These are phyloP conservation scores for Nemoura dubitans DNA, from an alignment of 2,888 invertebrate genomes.

Conservation along the genomic window DNA sequence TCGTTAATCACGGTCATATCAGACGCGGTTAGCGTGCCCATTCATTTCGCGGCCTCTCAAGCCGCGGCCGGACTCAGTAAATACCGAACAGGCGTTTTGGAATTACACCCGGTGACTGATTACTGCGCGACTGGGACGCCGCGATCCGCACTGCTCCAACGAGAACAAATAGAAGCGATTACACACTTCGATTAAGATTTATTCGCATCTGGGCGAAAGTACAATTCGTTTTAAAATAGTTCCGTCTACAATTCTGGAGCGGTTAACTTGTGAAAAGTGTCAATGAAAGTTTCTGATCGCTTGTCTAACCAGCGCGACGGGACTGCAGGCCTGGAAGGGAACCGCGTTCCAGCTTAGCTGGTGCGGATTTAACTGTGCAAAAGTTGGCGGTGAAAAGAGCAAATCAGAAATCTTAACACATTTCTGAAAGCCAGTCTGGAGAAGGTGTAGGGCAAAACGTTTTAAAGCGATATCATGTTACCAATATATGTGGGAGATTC, in stretches of 20 bases:
- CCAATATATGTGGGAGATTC: background rate
- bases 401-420: background rate
- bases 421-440: background rate
- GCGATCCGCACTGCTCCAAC: background rate
- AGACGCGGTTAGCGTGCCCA: background rate
- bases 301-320: background rate
- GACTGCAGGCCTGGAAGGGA: background rate
- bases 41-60: background rate
- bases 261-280: background rate
- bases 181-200: slow-evolving; percentile 14
- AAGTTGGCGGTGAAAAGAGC: background rate
- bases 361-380: background rate
- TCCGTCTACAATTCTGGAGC: background rate
- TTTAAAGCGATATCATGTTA: background rate
- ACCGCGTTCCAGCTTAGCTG: background rate
- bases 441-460: background rate
- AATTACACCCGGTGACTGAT: background rate
- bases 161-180: slow-evolving; percentile 7
- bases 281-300: background rate
- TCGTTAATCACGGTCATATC: slow-evolving; percentile 20
- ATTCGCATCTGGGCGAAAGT: background rate
- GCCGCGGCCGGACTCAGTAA: background rate
- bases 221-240: background rate
- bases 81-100: background rate
- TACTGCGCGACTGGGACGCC: background rate